Percentiles rank a stretch among this genome's conserved stretches.
phyloP scores from a whole-genome alignment of 2,113 vertebrate species.

The Sturnus vulgaris region DNA sequence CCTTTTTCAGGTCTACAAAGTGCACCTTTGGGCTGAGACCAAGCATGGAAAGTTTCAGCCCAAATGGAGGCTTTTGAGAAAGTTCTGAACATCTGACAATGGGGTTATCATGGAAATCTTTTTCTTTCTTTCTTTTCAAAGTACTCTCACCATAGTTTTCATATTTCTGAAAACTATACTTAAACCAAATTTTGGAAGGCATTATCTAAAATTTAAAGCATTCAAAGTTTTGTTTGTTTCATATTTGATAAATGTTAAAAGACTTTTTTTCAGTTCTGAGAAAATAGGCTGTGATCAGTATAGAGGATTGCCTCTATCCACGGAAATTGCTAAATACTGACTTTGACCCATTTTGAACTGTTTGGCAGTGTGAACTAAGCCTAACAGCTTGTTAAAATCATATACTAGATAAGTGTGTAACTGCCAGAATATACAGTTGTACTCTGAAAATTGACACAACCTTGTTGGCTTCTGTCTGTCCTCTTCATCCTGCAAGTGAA shows the following conservation, averaged over 20 bases:
- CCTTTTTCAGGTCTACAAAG: conserved; percentile 70
- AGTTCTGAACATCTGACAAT: conserved; percentile 69
- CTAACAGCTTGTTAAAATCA: neutral
- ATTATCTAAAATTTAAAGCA: conserved; percentile 39
- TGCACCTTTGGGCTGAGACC: conserved; percentile 69
- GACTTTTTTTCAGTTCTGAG: neutral
- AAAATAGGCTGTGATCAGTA: neutral
- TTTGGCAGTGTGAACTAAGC: conserved; percentile 26
- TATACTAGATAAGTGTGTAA: conserved; percentile 9
- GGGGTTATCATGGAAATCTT: conserved; percentile 65
- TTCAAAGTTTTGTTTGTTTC: neutral
- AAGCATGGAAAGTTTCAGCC: conserved; percentile 69
- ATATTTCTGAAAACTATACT: conserved; percentile 52
- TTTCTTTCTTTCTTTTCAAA: conserved; percentile 62
- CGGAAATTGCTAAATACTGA: neutral
- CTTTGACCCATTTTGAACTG: neutral
- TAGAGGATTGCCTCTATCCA: neutral
- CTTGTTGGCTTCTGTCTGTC: neutral
- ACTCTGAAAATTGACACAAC: conserved; percentile 56
- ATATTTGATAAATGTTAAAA: neutral
- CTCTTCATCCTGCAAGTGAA: neutral
- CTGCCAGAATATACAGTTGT: conserved; percentile 34
- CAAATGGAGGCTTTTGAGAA: conserved; percentile 69
- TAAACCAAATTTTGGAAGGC: conserved; percentile 56
- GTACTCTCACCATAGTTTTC: conserved; percentile 57